Evolutionary conservation across 2,797 vertebrate genomes (phyloP).

Genomic region (Acrocephalus scirpaceus): DNA sequence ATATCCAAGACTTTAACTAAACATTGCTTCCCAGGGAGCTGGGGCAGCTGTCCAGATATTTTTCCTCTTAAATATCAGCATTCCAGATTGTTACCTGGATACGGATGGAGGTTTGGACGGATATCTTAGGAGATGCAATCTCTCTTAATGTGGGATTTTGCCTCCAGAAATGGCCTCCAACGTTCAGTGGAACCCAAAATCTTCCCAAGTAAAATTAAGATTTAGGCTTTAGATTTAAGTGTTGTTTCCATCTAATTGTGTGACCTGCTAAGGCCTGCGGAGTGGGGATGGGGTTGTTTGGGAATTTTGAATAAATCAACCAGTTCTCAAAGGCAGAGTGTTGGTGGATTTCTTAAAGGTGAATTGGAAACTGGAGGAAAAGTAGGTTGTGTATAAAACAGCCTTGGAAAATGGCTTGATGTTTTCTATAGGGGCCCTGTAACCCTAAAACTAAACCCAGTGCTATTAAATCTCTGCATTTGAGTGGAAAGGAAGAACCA

Average conservation of each 20-base stretch:
- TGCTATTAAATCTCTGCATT: background rate
- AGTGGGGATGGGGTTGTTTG: background rate
- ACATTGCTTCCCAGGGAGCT: conserved; percentile 53
- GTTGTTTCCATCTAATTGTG: background rate
- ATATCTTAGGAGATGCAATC: background rate
- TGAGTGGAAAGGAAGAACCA: background rate
- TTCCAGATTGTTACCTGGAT: conserved; percentile 64
- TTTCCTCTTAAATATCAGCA: conserved; percentile 56
- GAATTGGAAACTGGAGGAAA: background rate
- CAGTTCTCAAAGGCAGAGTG: background rate
- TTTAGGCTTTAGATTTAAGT: conserved; percentile 28
- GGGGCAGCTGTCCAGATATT: conserved; percentile 64
- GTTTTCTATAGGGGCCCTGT: background rate
- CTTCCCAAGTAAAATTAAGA: conserved; percentile 23
- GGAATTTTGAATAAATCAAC: background rate
- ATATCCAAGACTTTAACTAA: conserved; percentile 68
- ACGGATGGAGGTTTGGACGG: background rate
- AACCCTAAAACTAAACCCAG: background rate
- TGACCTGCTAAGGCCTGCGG: background rate
- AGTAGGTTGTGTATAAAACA: background rate
- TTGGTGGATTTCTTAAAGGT: background rate
- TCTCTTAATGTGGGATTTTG: background rate
- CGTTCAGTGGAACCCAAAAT: background rate
- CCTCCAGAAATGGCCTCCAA: background rate
- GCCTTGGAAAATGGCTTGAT: background rate